Conservation (phyloP, 2,888 invertebrate species). For the Eupithecia pulchellata region DNA sequence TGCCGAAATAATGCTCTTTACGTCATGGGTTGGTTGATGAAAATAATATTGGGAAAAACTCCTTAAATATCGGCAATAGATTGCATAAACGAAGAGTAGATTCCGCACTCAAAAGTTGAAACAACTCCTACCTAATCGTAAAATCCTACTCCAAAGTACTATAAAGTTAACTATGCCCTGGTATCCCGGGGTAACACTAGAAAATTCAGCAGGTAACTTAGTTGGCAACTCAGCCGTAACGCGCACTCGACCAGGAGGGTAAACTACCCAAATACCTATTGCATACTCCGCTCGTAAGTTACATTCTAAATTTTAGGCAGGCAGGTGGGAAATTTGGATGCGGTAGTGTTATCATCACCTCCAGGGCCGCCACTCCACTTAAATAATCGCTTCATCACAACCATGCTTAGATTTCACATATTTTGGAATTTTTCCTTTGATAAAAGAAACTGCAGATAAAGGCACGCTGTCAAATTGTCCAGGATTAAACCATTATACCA, state of each 20-base stretch:
- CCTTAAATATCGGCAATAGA: not conserved
- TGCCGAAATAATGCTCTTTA: too few species aligned
- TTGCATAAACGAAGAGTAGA: not conserved
- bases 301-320: constrained; percentile 25
- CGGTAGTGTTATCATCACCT: not conserved
- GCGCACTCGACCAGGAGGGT: constrained; percentile 24
- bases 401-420: too few species aligned
- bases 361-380: too few species aligned
- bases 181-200: constrained; percentile 24
- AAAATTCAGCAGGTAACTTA: constrained; percentile 36
- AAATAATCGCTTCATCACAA: too few species aligned
- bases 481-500: too few species aligned
- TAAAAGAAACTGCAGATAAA: too few species aligned
- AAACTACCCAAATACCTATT: constrained; percentile 36
- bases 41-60: not conserved
- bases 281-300: constrained; percentile 29
- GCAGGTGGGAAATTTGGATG: constrained; percentile 17
- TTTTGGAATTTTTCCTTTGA: too few species aligned
- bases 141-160: constrained; percentile 3
- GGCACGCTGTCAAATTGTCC: too few species aligned
- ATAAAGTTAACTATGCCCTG: constrained; percentile 8
- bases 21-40: not conserved
- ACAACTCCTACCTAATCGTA: not conserved
- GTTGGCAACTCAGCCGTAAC: constrained; percentile 29
- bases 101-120: not conserved